phyloP scores from a whole-genome alignment of 1,140 invertebrate species.

The Heliconius himera region DNA sequence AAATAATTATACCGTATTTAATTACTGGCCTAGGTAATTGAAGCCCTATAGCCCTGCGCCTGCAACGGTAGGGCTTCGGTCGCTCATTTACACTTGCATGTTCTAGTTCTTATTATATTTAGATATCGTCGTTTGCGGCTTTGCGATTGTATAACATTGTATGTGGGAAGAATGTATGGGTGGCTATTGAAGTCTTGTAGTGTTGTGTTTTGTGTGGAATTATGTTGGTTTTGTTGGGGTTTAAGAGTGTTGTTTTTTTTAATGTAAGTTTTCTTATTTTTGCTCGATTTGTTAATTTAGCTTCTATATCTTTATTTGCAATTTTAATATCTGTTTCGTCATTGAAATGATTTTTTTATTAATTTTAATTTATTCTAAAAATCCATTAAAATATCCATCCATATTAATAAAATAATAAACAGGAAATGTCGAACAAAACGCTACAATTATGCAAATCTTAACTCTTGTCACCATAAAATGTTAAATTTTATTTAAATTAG shows the following conservation, averaged over 20 bases:
- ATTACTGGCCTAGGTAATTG: slow-evolving; percentile 77
- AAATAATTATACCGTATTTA: slow-evolving; percentile 79
- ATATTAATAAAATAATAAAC: background rate
- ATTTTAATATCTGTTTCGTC: background rate
- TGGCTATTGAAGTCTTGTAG: background rate
- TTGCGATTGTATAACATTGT: slow-evolving; percentile 25
- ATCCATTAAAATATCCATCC: too few relatives aligned
- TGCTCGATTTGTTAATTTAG: too few relatives aligned
- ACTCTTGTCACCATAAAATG: background rate
- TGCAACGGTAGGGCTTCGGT: slow-evolving; percentile 69
- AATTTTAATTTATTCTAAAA: too few relatives aligned
- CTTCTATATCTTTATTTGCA: too few relatives aligned
- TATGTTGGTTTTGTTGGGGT: background rate
- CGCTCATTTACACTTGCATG: slow-evolving; percentile 76
- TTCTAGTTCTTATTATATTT: slow-evolving; percentile 55
- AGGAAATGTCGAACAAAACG: background rate
- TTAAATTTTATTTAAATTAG: background rate
- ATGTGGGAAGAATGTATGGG: background rate
- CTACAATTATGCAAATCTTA: background rate
- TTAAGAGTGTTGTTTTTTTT: background rate
- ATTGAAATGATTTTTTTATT: too few relatives aligned
- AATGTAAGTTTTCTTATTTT: background rate
- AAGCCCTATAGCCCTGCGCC: slow-evolving; percentile 60
- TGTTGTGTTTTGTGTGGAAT: background rate
- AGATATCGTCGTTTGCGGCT: slow-evolving; percentile 24